Evolutionary conservation across 2,888 invertebrate species (phyloP).

Genomic region (Hartigia nigra): DNA sequence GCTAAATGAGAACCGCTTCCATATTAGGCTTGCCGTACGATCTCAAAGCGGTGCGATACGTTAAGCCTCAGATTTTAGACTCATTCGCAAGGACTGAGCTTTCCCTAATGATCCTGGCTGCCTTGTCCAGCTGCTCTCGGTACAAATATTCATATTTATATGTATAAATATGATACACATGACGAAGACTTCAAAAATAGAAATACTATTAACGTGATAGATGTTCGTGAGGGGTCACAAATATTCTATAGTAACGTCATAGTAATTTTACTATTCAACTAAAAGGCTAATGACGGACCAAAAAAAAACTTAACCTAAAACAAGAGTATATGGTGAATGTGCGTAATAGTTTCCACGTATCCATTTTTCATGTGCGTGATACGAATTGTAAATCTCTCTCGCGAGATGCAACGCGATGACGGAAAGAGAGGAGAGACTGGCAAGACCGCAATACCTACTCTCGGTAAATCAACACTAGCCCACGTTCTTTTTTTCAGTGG

Average conservation of each 20-base stretch:
- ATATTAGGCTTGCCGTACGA: slow-evolving; percentile 30
- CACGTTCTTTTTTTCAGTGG: slow-evolving; percentile 15
- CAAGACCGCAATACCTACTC: slow-evolving; percentile 21
- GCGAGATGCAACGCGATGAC: slow-evolving; percentile 3
- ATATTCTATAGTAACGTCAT: neutral
- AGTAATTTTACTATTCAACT: neutral
- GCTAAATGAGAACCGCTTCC: slow-evolving; percentile 51
- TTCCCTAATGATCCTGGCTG: neutral
- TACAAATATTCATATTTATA: neutral
- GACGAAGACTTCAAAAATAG: neutral
- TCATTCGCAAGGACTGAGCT: neutral
- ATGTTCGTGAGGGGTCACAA: neutral
- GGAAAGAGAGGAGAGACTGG: neutral
- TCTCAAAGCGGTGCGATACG: neutral
- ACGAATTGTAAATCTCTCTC: slow-evolving; percentile 25
- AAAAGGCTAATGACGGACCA: neutral
- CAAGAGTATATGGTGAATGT: slow-evolving; percentile 5
- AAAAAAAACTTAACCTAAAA: neutral
- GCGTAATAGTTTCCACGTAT: slow-evolving; percentile 18
- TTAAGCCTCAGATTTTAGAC: neutral
- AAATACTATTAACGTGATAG: neutral
- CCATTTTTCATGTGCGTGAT: slow-evolving; percentile 22
- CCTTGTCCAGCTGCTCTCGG: neutral
- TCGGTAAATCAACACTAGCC: slow-evolving; percentile 31
- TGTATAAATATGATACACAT: neutral